These are phyloP conservation scores for Semnornis frantzii DNA, from an alignment of 2,113 vertebrate species.

Conservation along the genomic window DNA sequence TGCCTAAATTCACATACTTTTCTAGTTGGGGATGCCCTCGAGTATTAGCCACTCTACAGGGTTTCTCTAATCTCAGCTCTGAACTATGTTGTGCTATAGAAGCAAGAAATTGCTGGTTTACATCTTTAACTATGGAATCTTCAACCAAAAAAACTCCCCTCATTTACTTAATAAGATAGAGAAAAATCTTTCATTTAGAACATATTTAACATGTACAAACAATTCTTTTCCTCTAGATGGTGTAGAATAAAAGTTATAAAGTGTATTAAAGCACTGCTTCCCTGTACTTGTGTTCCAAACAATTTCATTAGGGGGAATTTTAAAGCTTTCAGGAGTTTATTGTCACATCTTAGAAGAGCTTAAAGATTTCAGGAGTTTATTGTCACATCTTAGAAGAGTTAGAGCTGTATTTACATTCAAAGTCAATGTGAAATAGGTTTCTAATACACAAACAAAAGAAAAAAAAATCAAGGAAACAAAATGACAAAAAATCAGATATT, in stretches of 20 bases:
- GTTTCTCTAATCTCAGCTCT: slow-evolving; percentile 88
- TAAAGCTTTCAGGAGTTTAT: background rate
- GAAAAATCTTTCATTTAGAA: slow-evolving; percentile 56
- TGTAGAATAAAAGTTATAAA: background rate
- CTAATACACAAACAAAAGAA: background rate
- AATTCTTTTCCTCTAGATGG: background rate
- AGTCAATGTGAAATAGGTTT: background rate
- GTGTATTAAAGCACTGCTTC: background rate
- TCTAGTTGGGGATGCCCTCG: slow-evolving; percentile 84
- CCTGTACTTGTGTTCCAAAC: background rate
- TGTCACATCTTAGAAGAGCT: background rate
- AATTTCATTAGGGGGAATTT: background rate
- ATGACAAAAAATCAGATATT: background rate
- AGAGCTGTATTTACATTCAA: background rate
- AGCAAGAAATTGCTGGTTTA: slow-evolving; percentile 86
- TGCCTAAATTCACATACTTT: slow-evolving; percentile 87
- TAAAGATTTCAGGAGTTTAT: background rate
- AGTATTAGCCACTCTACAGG: slow-evolving; percentile 87
- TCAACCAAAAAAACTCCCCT: slow-evolving; percentile 61
- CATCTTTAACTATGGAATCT: slow-evolving; percentile 79
- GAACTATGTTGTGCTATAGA: slow-evolving; percentile 85
- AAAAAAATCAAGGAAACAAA: background rate
- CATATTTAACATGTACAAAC: background rate
- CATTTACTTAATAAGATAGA: slow-evolving; percentile 75
- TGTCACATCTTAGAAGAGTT: background rate